Percentiles rank a stretch among this genome's conserved stretches.
Evolutionary conservation across 2,888 invertebrate species (phyloP).

Genomic region (Heliothis peltigera): DNA sequence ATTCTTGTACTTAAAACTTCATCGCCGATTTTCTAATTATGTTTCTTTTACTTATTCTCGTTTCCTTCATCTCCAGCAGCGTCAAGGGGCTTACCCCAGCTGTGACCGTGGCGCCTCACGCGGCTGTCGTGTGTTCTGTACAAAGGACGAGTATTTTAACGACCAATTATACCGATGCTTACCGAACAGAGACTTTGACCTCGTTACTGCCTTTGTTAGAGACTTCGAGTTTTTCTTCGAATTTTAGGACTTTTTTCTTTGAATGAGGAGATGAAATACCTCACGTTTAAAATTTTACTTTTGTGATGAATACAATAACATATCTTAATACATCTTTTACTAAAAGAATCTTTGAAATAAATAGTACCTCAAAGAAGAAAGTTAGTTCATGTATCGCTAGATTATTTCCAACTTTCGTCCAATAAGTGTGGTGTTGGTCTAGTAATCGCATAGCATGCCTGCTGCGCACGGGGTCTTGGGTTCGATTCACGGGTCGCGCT

Average conservation of each 20-base stretch:
- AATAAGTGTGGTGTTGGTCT: too few relatives aligned
- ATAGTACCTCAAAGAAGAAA: too few relatives aligned
- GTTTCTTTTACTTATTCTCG: slow-evolving; percentile 19
- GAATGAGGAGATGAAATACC: not conserved
- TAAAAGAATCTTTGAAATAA: too few relatives aligned
- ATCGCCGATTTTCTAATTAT: not conserved
- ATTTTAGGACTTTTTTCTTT: slow-evolving; percentile 21
- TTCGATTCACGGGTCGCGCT: too few relatives aligned
- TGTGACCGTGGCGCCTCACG: not conserved
- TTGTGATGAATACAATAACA: too few relatives aligned
- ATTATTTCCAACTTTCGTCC: too few relatives aligned
- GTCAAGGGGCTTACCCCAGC: slow-evolving; percentile 16
- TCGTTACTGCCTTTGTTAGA: slow-evolving; percentile 37
- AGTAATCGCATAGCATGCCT: too few relatives aligned
- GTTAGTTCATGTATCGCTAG: too few relatives aligned
- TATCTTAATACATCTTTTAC: too few relatives aligned
- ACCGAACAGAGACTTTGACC: slow-evolving; percentile 32
- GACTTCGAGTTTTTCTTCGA: slow-evolving; percentile 10
- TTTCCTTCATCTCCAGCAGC: not conserved
- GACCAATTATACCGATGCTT: slow-evolving; percentile 52
- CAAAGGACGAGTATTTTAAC: slow-evolving; percentile 53
- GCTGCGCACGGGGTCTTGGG: too few relatives aligned
- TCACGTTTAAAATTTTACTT: too few relatives aligned
- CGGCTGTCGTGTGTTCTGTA: slow-evolving; percentile 23
- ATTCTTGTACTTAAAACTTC: not conserved